phyloP scores from a whole-genome alignment of 2,113 vertebrate species.

The Gopherus evgoodei region DNA sequence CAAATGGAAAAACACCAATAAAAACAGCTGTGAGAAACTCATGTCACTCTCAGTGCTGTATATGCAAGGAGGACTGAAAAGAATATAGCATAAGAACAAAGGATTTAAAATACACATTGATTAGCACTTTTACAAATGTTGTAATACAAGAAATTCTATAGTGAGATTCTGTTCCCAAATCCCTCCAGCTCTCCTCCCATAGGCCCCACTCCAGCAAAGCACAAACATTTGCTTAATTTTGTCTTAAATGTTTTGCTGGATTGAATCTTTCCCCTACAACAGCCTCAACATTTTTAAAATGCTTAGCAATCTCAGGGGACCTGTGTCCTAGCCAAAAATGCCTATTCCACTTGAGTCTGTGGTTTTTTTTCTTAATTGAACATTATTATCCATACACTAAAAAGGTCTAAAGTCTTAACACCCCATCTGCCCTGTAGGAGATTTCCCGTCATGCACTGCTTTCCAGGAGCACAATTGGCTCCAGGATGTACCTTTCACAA shows the following conservation, averaged over 20 bases:
- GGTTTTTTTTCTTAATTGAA: not conserved
- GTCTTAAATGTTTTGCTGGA: not conserved
- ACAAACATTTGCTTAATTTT: not conserved
- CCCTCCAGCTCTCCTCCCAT: not conserved
- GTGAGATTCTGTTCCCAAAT: not conserved
- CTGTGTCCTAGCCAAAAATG: not conserved
- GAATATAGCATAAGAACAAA: not conserved
- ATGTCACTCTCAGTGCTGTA: rapidly evolving
- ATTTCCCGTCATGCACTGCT: not conserved
- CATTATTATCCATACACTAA: not conserved
- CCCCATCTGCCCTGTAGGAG: not conserved
- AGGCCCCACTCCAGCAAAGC: not conserved
- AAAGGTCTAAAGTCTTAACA: not conserved
- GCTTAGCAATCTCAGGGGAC: not conserved
- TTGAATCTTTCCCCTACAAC: not conserved
- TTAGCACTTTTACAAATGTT: not conserved
- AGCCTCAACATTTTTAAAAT: not conserved
- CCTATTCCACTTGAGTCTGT: not conserved
- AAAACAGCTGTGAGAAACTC: not conserved
- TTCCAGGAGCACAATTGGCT: not conserved
- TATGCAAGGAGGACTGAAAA: rapidly evolving
- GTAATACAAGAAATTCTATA: not conserved
- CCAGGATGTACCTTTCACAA: not conserved
- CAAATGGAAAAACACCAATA: not conserved
- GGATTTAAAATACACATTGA: not conserved